Conservation (phyloP, 2,113 vertebrate genomes). For the Hydropotes inermis region DNA sequence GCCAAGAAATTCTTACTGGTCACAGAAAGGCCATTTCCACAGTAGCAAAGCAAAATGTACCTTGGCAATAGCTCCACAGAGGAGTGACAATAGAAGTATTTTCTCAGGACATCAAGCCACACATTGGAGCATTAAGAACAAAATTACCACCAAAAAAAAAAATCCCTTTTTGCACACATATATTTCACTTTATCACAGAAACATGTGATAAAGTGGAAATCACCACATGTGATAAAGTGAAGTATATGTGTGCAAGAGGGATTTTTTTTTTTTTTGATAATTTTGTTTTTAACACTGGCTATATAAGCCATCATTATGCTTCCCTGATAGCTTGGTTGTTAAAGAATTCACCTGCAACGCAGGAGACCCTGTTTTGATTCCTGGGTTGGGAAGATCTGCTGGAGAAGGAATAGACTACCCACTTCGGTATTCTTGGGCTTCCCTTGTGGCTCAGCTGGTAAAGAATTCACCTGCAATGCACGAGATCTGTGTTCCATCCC, state of each 20-base stretch:
- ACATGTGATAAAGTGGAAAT: neutral
- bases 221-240: neutral
- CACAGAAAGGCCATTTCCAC: constrained; percentile 57
- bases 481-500: neutral
- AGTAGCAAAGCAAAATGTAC: constrained; percentile 66
- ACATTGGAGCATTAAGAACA: constrained; percentile 22
- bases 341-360: neutral
- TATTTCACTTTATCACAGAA: constrained; percentile 10
- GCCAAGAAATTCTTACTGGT: constrained; percentile 68
- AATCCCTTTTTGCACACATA: neutral
- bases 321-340: neutral
- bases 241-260: neutral
- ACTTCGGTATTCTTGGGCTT: neutral
- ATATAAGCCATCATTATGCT: neutral
- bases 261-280: neutral
- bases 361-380: neutral
- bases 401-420: neutral
- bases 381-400: neutral
- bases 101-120: constrained; percentile 49
- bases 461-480: neutral
- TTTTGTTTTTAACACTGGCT: neutral
- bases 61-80: constrained; percentile 37
- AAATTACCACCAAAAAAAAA: neutral
- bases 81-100: constrained; percentile 51
- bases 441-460: neutral